Evolutionary conservation across 2,113 vertebrate species (phyloP).

Genomic region (Etheostoma cragini): DNA sequence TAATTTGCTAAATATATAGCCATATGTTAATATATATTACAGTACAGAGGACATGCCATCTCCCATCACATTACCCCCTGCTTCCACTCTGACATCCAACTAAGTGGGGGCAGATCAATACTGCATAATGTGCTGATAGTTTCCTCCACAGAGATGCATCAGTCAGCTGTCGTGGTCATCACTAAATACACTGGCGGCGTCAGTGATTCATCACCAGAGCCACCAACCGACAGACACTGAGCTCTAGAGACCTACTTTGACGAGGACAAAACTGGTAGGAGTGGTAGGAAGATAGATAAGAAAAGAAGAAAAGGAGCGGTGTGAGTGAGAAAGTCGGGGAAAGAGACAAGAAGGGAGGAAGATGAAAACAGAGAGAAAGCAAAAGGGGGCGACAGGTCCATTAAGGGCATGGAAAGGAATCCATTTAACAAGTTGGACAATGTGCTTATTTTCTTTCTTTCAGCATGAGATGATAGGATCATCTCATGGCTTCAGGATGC

Average conservation of each 20-base stretch:
- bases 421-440: not conserved
- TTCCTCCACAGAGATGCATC: constrained; percentile 62
- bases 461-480: not conserved
- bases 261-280: constrained; percentile 34
- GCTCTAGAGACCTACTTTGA: constrained; percentile 66
- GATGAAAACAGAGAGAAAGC: not conserved
- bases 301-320: not conserved
- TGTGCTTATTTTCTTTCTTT: not conserved
- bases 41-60: constrained; percentile 25
- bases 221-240: constrained; percentile 60
- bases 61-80: constrained; percentile 15
- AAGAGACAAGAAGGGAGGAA: not conserved
- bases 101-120: constrained; percentile 66
- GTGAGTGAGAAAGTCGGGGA: constrained; percentile 5
- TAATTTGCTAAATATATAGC: not conserved
- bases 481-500: not conserved
- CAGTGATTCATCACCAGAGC: constrained; percentile 67
- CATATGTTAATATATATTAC: not conserved
- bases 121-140: constrained; percentile 64
- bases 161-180: constrained; percentile 65
- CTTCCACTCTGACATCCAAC: constrained; percentile 42
- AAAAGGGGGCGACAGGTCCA: not conserved
- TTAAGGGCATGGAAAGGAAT: not conserved
- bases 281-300: constrained; percentile 52
- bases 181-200: constrained; percentile 59